Conservation (phyloP, 2,888 invertebrate genomes). For the Acanthosoma haemorrhoidale region DNA sequence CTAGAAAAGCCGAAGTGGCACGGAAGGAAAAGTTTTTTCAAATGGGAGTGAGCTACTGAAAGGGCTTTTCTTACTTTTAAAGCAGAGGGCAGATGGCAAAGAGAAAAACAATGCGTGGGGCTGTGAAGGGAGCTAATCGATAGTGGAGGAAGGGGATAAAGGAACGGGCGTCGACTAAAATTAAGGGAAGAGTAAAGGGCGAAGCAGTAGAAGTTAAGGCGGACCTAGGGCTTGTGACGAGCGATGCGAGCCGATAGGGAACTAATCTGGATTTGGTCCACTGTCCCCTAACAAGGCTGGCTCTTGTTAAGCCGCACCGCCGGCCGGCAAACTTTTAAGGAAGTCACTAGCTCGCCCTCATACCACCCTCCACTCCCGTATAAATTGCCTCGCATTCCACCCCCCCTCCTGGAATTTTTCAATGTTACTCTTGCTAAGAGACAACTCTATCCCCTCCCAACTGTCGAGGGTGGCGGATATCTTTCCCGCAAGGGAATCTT, state of each 20-base stretch:
- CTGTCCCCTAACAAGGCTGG: neutral
- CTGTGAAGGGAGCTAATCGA: neutral
- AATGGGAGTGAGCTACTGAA: no score
- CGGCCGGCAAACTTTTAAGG: neutral
- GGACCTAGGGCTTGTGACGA: no score
- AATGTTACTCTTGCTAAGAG: conserved; percentile 8
- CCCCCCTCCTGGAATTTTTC: neutral
- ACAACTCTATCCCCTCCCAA: neutral
- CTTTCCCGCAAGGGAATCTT: no score
- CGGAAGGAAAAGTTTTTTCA: no score
- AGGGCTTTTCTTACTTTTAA: no score
- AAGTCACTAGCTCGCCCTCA: neutral
- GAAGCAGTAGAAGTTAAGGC: neutral
- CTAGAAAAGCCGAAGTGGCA: no score
- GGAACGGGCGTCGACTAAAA: neutral
- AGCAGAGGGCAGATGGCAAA: conserved; percentile 2
- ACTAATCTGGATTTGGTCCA: conserved; percentile 7
- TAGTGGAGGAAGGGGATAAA: neutral
- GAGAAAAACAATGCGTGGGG: conserved; percentile 7
- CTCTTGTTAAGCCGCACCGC: no score
- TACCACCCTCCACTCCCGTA: no score
- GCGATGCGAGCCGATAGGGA: neutral
- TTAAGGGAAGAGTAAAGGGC: neutral
- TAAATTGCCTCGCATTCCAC: conserved; percentile 2
- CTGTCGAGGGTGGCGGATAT: no score